Conservation (phyloP, 2,113 vertebrate species). For the Pimephales promelas region DNA sequence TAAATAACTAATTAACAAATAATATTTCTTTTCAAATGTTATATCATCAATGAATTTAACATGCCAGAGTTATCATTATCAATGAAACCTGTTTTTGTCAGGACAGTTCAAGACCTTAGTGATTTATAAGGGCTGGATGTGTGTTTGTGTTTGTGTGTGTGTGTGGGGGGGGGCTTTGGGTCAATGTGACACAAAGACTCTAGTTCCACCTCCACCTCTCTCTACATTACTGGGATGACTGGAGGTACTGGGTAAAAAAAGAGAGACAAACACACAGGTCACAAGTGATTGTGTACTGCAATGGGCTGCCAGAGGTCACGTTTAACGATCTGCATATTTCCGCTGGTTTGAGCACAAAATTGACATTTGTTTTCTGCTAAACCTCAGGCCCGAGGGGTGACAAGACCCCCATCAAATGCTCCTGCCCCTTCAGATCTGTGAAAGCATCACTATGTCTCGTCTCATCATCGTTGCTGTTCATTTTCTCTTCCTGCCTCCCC, state of each 20-base stretch:
- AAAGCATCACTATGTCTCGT: not conserved
- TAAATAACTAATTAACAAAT: not conserved
- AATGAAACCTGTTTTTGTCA: conserved; percentile 8
- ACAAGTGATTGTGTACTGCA: not conserved
- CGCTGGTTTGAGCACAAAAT: not conserved
- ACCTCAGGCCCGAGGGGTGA: not conserved
- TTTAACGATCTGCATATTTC: not conserved
- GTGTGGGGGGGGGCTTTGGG: too few species aligned
- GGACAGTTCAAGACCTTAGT: conserved; percentile 4
- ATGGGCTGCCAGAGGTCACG: not conserved
- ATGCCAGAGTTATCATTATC: conserved; percentile 35
- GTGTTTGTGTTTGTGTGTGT: not conserved
- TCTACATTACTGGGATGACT: conserved; percentile 44
- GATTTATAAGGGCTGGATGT: conserved; percentile 44
- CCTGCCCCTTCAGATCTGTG: not conserved
- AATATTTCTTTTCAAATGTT: not conserved
- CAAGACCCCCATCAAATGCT: not conserved
- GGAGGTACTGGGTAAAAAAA: conserved; percentile 40
- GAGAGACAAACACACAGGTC: conserved; percentile 10
- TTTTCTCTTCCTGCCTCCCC: conserved; percentile 7
- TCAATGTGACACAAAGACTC: not conserved
- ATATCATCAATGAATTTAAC: not conserved
- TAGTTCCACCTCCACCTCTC: conserved; percentile 38
- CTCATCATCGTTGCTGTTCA: not conserved
- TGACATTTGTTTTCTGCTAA: not conserved